phyloP scores from a whole-genome alignment of 1,140 invertebrate species.

The Calephelis nemesis region DNA sequence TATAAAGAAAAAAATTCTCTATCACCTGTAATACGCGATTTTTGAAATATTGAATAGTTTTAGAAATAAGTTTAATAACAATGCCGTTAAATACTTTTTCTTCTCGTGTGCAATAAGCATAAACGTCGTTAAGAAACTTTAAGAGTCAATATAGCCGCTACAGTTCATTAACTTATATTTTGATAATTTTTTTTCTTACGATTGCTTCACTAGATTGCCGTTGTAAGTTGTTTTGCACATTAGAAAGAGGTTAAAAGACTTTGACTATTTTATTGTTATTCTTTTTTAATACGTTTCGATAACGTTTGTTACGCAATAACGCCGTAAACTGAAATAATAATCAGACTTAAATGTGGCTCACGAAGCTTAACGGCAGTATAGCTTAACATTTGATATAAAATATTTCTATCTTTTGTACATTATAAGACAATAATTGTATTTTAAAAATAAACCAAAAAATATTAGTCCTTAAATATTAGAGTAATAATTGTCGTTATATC shows the following conservation, averaged over 20 bases:
- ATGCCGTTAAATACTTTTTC: constrained; percentile 2
- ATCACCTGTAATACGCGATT: background rate
- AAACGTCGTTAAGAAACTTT: background rate
- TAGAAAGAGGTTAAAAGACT: constrained; percentile 15
- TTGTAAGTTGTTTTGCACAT: constrained; percentile 5
- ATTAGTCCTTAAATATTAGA: background rate
- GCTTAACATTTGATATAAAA: constrained; percentile 10
- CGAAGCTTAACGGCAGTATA: constrained; percentile 16
- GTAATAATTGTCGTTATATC: background rate
- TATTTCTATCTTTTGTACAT: constrained; percentile 3
- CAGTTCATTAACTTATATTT: constrained; percentile 6
- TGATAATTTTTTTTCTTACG: background rate
- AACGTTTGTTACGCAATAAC: background rate
- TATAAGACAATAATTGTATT: background rate
- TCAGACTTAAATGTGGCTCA: constrained; percentile 12
- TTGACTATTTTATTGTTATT: background rate
- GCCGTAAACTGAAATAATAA: constrained; percentile 2
- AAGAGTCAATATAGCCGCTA: background rate
- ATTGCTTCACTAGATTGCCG: constrained; percentile 7
- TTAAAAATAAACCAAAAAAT: constrained; percentile 1
- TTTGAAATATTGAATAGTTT: background rate
- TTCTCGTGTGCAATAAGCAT: background rate
- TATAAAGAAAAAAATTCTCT: background rate
- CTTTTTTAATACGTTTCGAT: no score
- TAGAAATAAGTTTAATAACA: background rate